Evolutionary conservation across 2,113 vertebrate genomes (phyloP), one percentile per base, ranked within the genome.

Genomic region (Furnarius figulus): DNA sequence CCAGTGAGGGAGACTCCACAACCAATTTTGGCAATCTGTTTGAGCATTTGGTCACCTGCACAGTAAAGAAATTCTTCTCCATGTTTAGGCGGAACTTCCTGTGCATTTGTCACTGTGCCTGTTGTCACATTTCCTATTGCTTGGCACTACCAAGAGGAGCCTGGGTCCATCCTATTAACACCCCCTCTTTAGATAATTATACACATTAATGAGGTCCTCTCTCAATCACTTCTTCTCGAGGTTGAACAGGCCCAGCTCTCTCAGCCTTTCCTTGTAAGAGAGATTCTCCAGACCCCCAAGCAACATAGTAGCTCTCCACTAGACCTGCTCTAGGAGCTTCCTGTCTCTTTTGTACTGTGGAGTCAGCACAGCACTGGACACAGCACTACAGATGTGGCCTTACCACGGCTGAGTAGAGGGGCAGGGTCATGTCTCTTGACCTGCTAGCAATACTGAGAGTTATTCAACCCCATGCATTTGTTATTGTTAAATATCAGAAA

Each of bases 401-500:
- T 27, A 75, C 2, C 53, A 83, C 24, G 50, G 30, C 13, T 61
- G 62, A 53, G 39, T 1, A 24, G 30, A 28, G 24, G 12, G 17
- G 7, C 28, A 47, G n/a, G 11, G 39, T 46, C 13, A 10, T 11
- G 11, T 40, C 33, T 52, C 55, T 75, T 0, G 0, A 24, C 28
- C 39, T 52, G 13, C 13, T 82, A 19, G 28, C 33, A 52, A 33
- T 25, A 14, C 33, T 25, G 1, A 1, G 33, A 19, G 14, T 14
- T 75, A 21, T 23, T 39, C n/a, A 20, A 49, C 21, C 11, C n/a
- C 27, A 49, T 61, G 12, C n/a, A 39, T 25, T 20, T 61, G 27
- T 20, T 44, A 31, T 39, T 47, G 21, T 39, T 61, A 47, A 75
- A 49, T 61, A 39, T 76, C 44, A 39, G 27, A 49, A 61, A 5